Evolutionary conservation across 2,888 invertebrate species (phyloP).

Genomic region (Apotomis capreana): DNA sequence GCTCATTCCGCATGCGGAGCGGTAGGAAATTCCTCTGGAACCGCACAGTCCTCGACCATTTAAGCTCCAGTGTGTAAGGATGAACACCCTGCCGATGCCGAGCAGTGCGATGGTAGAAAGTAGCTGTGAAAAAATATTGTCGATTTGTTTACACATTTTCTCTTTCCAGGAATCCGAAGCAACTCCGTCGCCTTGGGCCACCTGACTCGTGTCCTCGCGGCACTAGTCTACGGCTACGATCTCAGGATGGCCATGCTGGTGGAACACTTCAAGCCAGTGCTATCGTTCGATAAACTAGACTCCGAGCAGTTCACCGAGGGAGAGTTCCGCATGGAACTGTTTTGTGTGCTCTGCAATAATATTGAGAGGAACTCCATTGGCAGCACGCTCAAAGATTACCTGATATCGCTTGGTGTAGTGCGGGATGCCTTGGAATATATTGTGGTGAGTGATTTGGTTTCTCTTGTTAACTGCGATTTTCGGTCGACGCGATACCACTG

Average conservation of each 20-base stretch:
- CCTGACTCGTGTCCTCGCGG: constrained; percentile 96
- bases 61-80: too few species aligned
- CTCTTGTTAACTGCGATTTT: background rate
- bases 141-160: background rate
- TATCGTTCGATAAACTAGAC: constrained; percentile 94
- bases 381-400: constrained; percentile 95
- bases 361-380: constrained; percentile 97
- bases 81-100: too few species aligned
- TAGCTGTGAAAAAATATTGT: too few species aligned
- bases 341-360: constrained; percentile 95
- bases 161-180: constrained; percentile 83
- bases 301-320: constrained; percentile 91
- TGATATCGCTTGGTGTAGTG: constrained; percentile 92
- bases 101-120: too few species aligned
- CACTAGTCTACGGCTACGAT: constrained; percentile 95
- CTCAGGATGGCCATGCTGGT: constrained; percentile 97
- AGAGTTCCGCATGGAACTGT: constrained; percentile 95
- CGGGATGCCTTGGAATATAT: constrained; percentile 92
- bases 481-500: too few species aligned
- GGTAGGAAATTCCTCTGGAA: too few species aligned
- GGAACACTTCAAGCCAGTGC: constrained; percentile 92
- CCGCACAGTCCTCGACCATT: too few species aligned
- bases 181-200: constrained; percentile 91
- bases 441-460: constrained; percentile 74
- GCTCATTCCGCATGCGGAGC: too few species aligned